Conservation (phyloP, 2,113 vertebrate genomes). For the Indicator maculatus region DNA sequence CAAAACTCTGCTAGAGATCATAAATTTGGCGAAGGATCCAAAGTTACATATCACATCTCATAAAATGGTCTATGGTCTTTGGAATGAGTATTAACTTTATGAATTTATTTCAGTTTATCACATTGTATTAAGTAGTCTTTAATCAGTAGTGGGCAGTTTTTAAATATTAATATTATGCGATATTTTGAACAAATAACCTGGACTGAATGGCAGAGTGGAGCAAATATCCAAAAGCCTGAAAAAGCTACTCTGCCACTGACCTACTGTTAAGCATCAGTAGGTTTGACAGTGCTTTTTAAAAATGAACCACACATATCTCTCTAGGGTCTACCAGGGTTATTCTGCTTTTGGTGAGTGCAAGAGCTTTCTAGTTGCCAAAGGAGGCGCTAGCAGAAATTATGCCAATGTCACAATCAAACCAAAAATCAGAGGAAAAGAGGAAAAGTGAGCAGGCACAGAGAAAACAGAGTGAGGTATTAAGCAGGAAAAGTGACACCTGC, state of each 20-base stretch:
- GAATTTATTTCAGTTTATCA: not conserved
- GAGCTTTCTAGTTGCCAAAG: not conserved
- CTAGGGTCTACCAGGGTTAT: not conserved
- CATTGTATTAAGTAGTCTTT: not conserved
- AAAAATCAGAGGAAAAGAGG: not conserved
- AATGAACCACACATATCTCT: rapidly evolving
- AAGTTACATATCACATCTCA: not conserved
- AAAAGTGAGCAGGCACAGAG: not conserved
- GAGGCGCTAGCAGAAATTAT: rapidly evolving
- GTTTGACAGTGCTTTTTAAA: not conserved
- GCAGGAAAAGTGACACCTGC: not conserved
- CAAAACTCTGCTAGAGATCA: not conserved
- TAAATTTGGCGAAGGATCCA: not conserved
- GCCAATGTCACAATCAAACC: not conserved
- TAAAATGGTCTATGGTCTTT: not conserved
- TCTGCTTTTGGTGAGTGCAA: not conserved
- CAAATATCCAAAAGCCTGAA: not conserved
- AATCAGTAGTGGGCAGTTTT: not conserved
- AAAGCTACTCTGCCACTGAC: not conserved
- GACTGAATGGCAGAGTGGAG: not conserved
- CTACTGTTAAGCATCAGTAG: no score
- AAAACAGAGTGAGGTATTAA: not conserved
- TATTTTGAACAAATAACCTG: not conserved
- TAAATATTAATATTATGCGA: not conserved
- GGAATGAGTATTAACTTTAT: not conserved